These are phyloP conservation scores for Bilobella aurantiaca DNA, from an alignment of 1,140 invertebrate species.

Conservation along the genomic window DNA sequence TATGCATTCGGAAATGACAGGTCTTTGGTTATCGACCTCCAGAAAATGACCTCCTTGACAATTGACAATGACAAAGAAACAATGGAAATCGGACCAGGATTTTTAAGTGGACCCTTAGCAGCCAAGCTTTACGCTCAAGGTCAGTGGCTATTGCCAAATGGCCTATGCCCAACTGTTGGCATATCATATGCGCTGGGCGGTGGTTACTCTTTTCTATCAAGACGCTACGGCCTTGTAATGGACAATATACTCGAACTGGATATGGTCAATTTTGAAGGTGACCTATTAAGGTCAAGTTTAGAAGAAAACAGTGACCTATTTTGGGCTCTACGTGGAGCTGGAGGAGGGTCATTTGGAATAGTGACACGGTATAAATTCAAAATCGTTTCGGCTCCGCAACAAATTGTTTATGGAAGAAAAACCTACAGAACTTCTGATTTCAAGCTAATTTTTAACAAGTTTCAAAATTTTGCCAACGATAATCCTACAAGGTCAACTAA, in stretches of 20 bases:
- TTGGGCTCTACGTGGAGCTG: conserved; percentile 5
- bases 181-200: neutral
- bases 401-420: neutral
- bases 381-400: neutral
- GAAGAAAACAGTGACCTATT: neutral
- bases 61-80: neutral
- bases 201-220: neutral
- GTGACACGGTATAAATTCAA: neutral
- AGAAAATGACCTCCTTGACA: neutral
- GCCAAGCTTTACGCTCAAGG: neutral
- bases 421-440: neutral
- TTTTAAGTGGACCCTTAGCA: neutral
- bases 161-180: neutral
- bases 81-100: neutral
- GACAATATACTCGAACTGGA: neutral
- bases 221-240: neutral
- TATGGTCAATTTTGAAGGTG: neutral
- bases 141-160: neutral
- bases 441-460: neutral
- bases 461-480: neutral
- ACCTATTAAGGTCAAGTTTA: neutral
- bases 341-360: neutral
- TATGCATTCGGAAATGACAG: neutral
- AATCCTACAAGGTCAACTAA: neutral
- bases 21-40: neutral